These are phyloP conservation scores for Tyto alba DNA, from an alignment of 2,113 vertebrate genomes.

Conservation along the genomic window DNA sequence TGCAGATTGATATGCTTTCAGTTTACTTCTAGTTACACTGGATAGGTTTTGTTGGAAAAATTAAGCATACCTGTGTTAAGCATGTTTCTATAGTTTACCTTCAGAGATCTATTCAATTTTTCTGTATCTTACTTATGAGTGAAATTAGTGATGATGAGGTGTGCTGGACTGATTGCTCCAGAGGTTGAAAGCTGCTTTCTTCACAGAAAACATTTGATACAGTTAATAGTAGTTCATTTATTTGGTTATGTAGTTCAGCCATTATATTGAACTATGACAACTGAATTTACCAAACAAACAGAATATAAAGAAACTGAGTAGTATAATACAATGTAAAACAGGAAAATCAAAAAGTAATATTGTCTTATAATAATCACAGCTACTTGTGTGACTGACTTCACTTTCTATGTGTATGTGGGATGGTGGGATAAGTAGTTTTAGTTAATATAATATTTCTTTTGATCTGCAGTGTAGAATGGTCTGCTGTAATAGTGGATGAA, in stretches of 20 bases:
- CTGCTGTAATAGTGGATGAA: slow-evolving; percentile 92
- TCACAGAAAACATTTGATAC: not conserved
- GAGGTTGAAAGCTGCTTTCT: not conserved
- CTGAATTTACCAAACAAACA: not conserved
- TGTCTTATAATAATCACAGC: not conserved
- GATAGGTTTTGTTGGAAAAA: not conserved
- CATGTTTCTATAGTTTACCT: not conserved
- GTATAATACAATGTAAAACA: not conserved
- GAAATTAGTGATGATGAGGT: not conserved
- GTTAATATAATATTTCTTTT: not conserved
- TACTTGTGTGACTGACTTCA: not conserved
- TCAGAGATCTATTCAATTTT: not conserved
- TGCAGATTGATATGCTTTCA: not conserved
- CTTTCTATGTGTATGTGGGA: not conserved
- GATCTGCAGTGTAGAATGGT: slow-evolving; percentile 84
- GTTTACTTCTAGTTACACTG: not conserved
- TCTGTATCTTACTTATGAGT: not conserved
- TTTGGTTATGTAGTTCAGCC: not conserved
- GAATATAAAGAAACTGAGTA: not conserved
- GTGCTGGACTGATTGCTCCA: not conserved
- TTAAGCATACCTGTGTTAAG: not conserved
- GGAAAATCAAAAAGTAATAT: not conserved
- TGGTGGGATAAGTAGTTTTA: not conserved
- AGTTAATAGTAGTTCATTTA: not conserved
- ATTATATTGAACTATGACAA: not conserved